Base-by-base conservation (phyloP, 2,113 vertebrate species). In the Clupea harengus region DNA sequence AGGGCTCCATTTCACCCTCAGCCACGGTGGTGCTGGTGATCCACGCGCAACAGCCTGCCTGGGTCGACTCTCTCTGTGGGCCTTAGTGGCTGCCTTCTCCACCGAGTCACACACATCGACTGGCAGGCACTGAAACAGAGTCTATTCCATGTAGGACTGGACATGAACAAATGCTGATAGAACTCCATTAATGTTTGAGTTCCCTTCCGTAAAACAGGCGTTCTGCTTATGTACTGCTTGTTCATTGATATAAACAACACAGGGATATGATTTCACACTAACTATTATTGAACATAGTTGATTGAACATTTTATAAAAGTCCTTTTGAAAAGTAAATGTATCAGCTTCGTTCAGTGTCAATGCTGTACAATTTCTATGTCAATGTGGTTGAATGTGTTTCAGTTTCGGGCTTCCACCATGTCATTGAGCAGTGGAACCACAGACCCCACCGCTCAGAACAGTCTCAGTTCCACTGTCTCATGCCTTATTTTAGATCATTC, bases 401-500 rank as follows among this genome's bases (percentile, higher is more conserved):
- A 32, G 8, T 72, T 72, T 72, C 64, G 25, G 25, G 10, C 28
- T 72, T 28, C 28, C 64, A 72, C 64, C 25, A 72, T 72, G 1
- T 32, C n/a, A 72, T 5, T 28, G 8, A 32, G 25, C 64, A 28
- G 8, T 32, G 32, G n/a, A 72, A 72, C 64, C 64, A 32, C 64
- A 32, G 0, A 3, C 64, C 4, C n/a, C 64, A 72, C 60, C 64
- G 10, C 25, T 32, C 25, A 4, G n/a, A 13, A 25, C 64, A 72
- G 25, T 72, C 64, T 72, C 64, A 72, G 60, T 67, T 67, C 60
- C 60, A 67, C 60, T 67, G 60, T 67, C 64, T 72, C 64, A 11
- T 32, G 64, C 10, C 10, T 32, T 32, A 28, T 32, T 72, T 11
- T 72, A 72, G 64, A 72, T 2, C 64, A 72, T 72, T 72, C 64